phyloP scores from a whole-genome alignment of 1,140 invertebrate species.

The Penaeus chinensis region DNA sequence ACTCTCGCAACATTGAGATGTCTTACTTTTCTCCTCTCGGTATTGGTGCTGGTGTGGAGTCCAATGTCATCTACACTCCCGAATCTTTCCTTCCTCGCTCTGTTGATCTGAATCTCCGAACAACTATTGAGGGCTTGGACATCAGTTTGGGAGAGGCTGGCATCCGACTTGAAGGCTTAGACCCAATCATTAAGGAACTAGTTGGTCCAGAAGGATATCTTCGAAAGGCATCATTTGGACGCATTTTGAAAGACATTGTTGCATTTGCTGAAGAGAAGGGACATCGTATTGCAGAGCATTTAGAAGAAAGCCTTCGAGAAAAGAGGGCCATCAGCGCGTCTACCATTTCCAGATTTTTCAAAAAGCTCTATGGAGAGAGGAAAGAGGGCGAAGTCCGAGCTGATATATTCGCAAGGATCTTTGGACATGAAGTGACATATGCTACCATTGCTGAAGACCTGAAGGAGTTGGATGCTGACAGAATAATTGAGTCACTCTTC shows the following conservation, averaged over 20 bases:
- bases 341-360: not conserved
- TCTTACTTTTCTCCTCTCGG: constrained; percentile 26
- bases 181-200: constrained; percentile 27
- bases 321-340: not conserved
- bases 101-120: constrained; percentile 33
- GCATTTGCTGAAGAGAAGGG: not conserved
- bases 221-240: not conserved
- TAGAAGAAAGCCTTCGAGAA: not conserved
- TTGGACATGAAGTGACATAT: not conserved
- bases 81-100: constrained; percentile 46
- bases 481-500: not conserved
- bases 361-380: constrained; percentile 12
- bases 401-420: not conserved
- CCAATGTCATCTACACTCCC: constrained; percentile 41
- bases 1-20: constrained; percentile 47
- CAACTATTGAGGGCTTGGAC: constrained; percentile 25
- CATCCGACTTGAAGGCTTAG: constrained; percentile 35
- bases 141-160: constrained; percentile 46
- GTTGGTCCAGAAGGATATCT: constrained; percentile 42
- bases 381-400: not conserved
- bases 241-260: not conserved
- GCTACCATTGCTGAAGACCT: not conserved
- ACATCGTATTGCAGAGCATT: not conserved
- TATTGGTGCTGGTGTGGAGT: constrained; percentile 27
- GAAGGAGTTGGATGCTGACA: not conserved